These are phyloP conservation scores for Gymnoscopelus braueri DNA, from an alignment of 2,797 vertebrate genomes.

Conservation along the genomic window DNA sequence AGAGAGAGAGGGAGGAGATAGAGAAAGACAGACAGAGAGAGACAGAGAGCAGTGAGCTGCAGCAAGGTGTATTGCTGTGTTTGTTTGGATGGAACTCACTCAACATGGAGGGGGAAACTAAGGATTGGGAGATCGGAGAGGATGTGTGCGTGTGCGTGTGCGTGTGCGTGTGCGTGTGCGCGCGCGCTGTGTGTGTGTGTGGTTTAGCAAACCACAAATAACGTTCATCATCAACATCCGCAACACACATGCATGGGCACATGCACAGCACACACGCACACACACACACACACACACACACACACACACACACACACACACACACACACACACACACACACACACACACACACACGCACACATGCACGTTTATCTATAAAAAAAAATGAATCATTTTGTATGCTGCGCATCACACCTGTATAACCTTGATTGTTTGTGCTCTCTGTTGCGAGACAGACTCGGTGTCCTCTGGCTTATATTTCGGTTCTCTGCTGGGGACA, in stretches of 20 bases:
- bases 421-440: background rate
- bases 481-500: background rate
- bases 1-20: constrained; percentile 4
- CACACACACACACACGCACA: background rate
- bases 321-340: constrained; percentile 6
- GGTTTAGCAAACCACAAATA: constrained; percentile 15
- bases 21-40: constrained; percentile 33
- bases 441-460: background rate
- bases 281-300: background rate
- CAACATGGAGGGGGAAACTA: constrained; percentile 33
- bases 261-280: constrained; percentile 4
- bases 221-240: too few species aligned
- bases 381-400: background rate
- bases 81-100: constrained; percentile 50
- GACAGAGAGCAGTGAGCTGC: constrained; percentile 46
- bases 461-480: constrained; percentile 18
- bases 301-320: constrained; percentile 8
- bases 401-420: background rate
- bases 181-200: constrained; percentile 24
- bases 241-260: background rate
- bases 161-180: constrained; percentile 30
- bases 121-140: background rate
- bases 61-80: constrained; percentile 16
- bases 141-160: constrained; percentile 30
- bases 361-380: background rate